Evolutionary conservation across 37 sponge, comb jelly and placozoan genomes (phyloP).

Genomic region (Hormiphora californensis): DNA sequence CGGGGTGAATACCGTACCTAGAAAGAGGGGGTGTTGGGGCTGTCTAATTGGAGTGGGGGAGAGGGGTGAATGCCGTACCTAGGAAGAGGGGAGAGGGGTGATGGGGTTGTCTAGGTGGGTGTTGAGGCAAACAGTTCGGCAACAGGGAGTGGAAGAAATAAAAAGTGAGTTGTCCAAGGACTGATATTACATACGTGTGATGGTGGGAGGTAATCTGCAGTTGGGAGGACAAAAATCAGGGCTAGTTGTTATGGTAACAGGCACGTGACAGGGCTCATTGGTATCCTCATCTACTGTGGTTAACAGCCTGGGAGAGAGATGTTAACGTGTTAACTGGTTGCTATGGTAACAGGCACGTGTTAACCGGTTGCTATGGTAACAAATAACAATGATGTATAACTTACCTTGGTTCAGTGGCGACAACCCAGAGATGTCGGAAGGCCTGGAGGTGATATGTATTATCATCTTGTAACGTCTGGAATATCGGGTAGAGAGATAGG

Average conservation of each 20-base stretch:
- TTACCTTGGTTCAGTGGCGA: conserved; percentile 67
- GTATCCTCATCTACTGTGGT: conserved; percentile 65
- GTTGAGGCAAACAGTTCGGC: no score
- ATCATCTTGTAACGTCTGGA: conserved; percentile 64
- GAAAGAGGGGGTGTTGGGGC: no score
- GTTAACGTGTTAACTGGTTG: neutral
- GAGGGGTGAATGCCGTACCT: no score
- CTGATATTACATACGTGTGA: no score
- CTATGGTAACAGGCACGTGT: neutral
- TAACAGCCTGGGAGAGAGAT: conserved; percentile 55
- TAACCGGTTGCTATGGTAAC: neutral
- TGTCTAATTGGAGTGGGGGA: no score
- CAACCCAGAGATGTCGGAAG: conserved; percentile 78
- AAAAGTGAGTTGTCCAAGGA: no score
- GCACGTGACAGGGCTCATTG: conserved; percentile 60
- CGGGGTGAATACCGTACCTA: conserved; percentile 51
- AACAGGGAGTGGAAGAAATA: no score
- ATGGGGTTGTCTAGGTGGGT: no score
- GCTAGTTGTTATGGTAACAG: conserved; percentile 54
- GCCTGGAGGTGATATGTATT: conserved; percentile 86
- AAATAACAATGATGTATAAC: no score
- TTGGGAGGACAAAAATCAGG: neutral
- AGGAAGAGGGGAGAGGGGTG: no score
- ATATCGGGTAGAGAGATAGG: conserved; percentile 67
- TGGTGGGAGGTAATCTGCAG: no score